Percentiles rank a stretch among this genome's conserved stretches.
Evolutionary conservation across 1,140 invertebrate species (phyloP).

Genomic region (Oncopodura yosiiana): DNA sequence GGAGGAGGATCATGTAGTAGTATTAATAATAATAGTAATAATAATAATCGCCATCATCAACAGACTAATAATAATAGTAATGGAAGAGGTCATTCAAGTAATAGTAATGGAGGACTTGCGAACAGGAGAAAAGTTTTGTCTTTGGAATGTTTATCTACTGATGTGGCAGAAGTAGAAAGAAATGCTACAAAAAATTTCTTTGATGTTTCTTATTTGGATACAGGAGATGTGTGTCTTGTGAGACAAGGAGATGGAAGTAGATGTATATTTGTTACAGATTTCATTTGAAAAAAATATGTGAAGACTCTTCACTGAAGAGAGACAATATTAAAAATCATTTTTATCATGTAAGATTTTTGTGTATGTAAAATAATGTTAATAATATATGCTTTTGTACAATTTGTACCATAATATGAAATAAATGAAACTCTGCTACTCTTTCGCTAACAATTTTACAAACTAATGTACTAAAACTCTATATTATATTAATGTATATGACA

Average conservation of each 20-base stretch:
- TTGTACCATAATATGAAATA: too few species aligned
- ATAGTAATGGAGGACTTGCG: conserved; percentile 1
- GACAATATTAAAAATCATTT: not conserved
- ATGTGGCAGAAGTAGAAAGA: not conserved
- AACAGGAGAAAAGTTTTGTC: conserved; percentile 23
- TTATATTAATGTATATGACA: too few species aligned
- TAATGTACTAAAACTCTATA: too few species aligned
- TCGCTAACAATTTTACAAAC: too few species aligned
- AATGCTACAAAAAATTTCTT: conserved; percentile 17
- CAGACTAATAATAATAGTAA: conserved; percentile 1
- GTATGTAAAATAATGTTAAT: not conserved
- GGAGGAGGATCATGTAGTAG: too few species aligned
- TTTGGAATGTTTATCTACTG: conserved; percentile 19
- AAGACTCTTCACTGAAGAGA: too few species aligned
- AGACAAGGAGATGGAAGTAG: conserved; percentile 18
- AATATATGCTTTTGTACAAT: too few species aligned
- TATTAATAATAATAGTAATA: too few species aligned
- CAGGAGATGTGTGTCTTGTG: conserved; percentile 27
- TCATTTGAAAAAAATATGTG: conserved; percentile 27
- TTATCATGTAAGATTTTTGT: not conserved
- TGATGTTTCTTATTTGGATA: conserved; percentile 29
- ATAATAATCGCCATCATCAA: not conserved
- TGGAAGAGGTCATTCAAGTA: not conserved
- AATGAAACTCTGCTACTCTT: too few species aligned
- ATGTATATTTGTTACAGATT: conserved; percentile 31